Evolutionary conservation across 1,140 invertebrate genomes (phyloP).

Genomic region (Drosophila nikananu): DNA sequence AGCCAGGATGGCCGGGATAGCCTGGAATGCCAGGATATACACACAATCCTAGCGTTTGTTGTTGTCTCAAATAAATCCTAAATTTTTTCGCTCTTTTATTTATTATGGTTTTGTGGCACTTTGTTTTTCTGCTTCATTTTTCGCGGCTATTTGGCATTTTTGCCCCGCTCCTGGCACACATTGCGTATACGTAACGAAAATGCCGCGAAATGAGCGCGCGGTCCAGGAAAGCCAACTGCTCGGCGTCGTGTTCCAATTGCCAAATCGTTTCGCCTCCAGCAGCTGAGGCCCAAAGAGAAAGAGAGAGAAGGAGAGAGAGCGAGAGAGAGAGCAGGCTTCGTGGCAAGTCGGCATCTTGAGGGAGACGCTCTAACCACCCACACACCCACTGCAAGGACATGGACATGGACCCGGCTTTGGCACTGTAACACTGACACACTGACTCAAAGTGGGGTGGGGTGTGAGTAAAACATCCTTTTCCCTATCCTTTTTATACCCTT

Average conservation of each 20-base stretch:
- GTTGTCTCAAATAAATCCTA: constrained; percentile 2
- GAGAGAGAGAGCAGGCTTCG: constrained; percentile 24
- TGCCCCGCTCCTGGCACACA: constrained; percentile 17
- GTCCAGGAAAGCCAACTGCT: constrained; percentile 28
- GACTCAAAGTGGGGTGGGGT: neutral
- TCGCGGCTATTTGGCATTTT: constrained; percentile 4
- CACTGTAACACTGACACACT: constrained; percentile 61
- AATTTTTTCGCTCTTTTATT: neutral
- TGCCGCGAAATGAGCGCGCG: constrained; percentile 52
- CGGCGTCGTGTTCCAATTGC: constrained; percentile 47
- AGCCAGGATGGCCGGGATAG: neutral
- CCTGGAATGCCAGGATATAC: neutral
- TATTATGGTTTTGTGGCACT: neutral
- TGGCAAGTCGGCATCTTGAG: constrained; percentile 42
- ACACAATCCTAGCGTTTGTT: neutral
- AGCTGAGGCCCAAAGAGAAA: constrained; percentile 4
- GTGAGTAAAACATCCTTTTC: neutral
- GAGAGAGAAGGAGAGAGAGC: neutral
- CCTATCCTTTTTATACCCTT: too few species aligned
- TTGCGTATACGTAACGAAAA: constrained; percentile 59
- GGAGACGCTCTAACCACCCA: neutral
- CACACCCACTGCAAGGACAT: constrained; percentile 20
- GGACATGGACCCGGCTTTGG: constrained; percentile 54
- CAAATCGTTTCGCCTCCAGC: constrained; percentile 51
- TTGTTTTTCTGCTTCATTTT: neutral